Conservation (phyloP, 2,113 vertebrate genomes). For the Pelodiscus sinensis region DNA sequence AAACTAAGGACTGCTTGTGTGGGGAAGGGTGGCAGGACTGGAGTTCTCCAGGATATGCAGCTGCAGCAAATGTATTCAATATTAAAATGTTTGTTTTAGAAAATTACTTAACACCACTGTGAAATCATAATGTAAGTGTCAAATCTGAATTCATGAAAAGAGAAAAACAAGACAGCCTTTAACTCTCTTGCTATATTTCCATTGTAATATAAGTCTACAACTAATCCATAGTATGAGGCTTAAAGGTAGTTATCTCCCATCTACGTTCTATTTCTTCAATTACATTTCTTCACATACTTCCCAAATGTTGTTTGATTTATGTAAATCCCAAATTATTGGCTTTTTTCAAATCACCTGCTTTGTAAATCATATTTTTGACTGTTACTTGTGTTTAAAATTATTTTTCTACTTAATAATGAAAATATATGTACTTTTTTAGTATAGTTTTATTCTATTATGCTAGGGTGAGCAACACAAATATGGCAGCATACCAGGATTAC, state of each 20-base stretch:
- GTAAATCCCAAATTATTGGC: slow-evolving; percentile 52
- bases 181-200: slow-evolving; percentile 17
- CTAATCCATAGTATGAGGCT: slow-evolving; percentile 34
- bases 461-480: too few relatives aligned
- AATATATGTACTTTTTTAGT: too few relatives aligned
- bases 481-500: too few relatives aligned
- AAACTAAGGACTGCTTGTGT: not conserved
- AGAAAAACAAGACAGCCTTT: slow-evolving; percentile 10
- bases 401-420: too few relatives aligned
- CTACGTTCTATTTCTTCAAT: slow-evolving; percentile 36
- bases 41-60: not conserved
- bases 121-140: not conserved
- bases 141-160: not conserved
- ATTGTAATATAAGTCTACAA: slow-evolving; percentile 41
- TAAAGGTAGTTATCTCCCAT: slow-evolving; percentile 58
- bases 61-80: not conserved
- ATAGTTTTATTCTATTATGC: too few relatives aligned
- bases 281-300: slow-evolving; percentile 49
- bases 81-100: not conserved
- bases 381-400: slow-evolving; percentile 19
- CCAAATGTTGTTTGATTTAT: slow-evolving; percentile 51
- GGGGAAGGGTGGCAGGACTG: not conserved
- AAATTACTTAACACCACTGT: not conserved
- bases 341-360: slow-evolving; percentile 56
- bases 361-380: slow-evolving; percentile 1